Base-by-base conservation (phyloP, 2,888 invertebrate species). In the Ophion costatus region DNA sequence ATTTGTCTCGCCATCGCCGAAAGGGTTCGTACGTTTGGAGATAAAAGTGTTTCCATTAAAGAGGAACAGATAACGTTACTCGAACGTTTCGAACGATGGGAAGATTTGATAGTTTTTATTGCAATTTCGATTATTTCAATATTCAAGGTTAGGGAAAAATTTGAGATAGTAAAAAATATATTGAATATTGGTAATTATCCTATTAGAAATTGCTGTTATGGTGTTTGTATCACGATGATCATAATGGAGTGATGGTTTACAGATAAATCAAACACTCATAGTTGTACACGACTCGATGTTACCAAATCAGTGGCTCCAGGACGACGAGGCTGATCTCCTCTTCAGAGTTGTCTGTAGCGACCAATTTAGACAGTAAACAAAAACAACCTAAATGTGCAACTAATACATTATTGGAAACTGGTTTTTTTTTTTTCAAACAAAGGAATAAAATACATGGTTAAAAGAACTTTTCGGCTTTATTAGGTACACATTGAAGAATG, bases 211-310 rank as follows among this genome's bases (percentile, higher is more conserved):
- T 5, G 14, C 29, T 11, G 4, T 45, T 38, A 10, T 33, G 1
- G 14, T 20, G 20, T n/a, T 45, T 9, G 10, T 24, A 66, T 67
- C 2, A 59, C 59, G 33, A 20, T 38, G 1, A 45, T 57, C 33
- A 29, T 56, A 38, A 17, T n/a, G 10, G 24, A 24, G 33, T 24
- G 20, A 59, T 78, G 9, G 56, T 70, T 57, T 56, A 42, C 29
- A 93, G 93, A 91, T 93, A 42, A 91, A 92, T 86, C 84, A 90
- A 85, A 93, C 91, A 2, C 80, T 93, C n/a, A 45, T 88, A 11
- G 88, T 89, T 9, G 80, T 88, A 11, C 90, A 92, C 69, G 89
- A 92, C 56, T 83, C 81, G n/a, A 86, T 90, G 85, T 71, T 81
- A 56, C 76, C 87, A 4, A 77, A 85, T 42, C 61, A 79, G 22